Conservation (phyloP, 2,797 vertebrate species). For the Pteronotus mesoamericanus region DNA sequence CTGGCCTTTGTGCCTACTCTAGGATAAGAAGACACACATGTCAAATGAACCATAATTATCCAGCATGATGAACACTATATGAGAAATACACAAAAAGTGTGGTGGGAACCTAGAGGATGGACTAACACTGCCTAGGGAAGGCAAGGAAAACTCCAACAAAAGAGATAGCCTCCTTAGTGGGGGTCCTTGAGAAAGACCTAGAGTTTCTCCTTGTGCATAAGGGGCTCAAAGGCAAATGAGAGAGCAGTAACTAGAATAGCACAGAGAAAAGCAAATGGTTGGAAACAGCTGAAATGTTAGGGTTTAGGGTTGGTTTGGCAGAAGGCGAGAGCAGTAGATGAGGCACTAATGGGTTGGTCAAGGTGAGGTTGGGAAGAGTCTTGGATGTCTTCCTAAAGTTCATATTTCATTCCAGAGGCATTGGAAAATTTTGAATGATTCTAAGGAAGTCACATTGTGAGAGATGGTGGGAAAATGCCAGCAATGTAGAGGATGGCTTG, state of each 20-base stretch:
- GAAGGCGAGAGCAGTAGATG: neutral
- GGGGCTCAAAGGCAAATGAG: neutral
- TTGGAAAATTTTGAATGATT: neutral
- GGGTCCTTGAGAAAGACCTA: neutral
- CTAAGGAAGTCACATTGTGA: neutral
- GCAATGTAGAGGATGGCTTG: neutral
- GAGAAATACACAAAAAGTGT: neutral
- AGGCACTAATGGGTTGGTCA: neutral
- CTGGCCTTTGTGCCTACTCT: neutral
- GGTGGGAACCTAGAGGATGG: neutral
- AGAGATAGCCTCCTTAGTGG: neutral
- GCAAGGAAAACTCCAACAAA: neutral
- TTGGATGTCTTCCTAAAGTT: neutral
- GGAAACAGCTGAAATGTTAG: neutral
- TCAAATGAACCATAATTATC: neutral
- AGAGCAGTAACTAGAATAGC: neutral
- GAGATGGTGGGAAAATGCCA: neutral
- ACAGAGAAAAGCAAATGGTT: neutral
- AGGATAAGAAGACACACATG: neutral
- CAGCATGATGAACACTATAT: neutral
- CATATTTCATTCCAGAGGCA: neutral
- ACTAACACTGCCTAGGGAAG: neutral
- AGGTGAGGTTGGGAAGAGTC: neutral
- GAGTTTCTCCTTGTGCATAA: neutral
- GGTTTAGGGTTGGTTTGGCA: neutral